Conservation (phyloP, 2,113 vertebrate genomes). For the Narcine bancroftii region DNA sequence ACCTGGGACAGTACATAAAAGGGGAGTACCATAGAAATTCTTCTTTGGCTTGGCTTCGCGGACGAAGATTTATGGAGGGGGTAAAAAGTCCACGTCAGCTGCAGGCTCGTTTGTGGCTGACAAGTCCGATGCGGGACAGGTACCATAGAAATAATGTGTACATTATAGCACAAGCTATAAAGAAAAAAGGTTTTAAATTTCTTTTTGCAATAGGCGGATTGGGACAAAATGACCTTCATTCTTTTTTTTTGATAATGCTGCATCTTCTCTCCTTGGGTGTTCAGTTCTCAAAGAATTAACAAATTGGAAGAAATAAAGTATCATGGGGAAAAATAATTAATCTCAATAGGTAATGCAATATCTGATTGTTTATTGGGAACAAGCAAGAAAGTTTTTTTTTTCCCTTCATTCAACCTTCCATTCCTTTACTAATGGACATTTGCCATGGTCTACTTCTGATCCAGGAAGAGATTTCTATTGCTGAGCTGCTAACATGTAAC, state of each 20-base stretch:
- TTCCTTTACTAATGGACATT: neutral
- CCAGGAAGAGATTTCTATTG: neutral
- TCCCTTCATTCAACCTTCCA: neutral
- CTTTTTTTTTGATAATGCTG: neutral
- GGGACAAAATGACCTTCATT: neutral
- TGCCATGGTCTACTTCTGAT: neutral
- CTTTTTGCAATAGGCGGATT: neutral
- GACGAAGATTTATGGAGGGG: no score
- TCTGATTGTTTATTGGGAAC: neutral
- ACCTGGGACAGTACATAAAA: no score
- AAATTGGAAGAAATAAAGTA: no score
- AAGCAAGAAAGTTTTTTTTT: neutral
- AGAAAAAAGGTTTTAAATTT: no score
- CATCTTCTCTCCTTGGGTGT: neutral
- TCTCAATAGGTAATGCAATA: neutral
- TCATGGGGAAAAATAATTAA: neutral
- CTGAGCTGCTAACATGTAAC: neutral
- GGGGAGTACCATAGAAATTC: no score
- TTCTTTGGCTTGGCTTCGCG: no score
- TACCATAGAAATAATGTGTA: no score
- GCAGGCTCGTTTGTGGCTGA: no score
- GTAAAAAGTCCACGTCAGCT: no score
- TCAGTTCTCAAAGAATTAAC: neutral
- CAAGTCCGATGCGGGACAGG: no score
- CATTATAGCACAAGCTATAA: no score